Percentiles rank a stretch among this genome's conserved stretches.
Evolutionary conservation across 2,113 vertebrate species (phyloP).

Genomic region (Sceloporus tristichus): DNA sequence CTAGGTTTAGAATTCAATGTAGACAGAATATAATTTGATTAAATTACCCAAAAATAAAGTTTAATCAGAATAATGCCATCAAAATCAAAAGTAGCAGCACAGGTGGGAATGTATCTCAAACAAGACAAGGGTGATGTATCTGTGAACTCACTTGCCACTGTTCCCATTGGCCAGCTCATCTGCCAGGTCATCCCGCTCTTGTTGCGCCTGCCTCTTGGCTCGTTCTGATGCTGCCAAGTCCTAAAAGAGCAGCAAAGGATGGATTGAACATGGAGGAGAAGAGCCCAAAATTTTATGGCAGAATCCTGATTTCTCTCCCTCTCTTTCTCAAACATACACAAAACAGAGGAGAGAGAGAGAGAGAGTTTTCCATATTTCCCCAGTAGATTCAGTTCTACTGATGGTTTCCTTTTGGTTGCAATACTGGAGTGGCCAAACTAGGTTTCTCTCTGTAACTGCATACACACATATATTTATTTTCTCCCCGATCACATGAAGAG

Average conservation of each 20-base stretch:
- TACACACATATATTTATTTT: too few species aligned
- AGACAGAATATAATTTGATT: background rate
- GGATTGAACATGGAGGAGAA: background rate
- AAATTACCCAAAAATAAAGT: background rate
- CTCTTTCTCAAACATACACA: too few species aligned
- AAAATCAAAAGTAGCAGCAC: background rate
- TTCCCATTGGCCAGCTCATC: conserved; percentile 87
- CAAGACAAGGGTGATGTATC: background rate
- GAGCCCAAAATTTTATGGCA: background rate
- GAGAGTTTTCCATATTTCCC: too few species aligned
- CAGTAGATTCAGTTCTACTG: background rate
- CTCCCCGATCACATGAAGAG: too few species aligned
- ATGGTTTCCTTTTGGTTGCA: background rate
- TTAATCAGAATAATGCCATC: background rate
- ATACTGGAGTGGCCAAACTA: too few species aligned
- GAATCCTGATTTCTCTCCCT: too few species aligned
- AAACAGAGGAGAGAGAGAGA: too few species aligned
- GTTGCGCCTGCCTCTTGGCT: conserved; percentile 86
- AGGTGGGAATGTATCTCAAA: background rate
- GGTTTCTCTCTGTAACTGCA: background rate
- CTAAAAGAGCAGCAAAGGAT: conserved; percentile 57
- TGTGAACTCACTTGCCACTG: conserved; percentile 84
- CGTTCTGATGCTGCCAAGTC: conserved; percentile 87
- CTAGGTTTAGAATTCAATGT: too few species aligned
- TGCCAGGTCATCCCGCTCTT: conserved; percentile 88